A percentile compares a stretch with the other conserved stretches of the same genome.
Conservation (phyloP, 2,797 vertebrate species). For the Melopsittacus undulatus region DNA sequence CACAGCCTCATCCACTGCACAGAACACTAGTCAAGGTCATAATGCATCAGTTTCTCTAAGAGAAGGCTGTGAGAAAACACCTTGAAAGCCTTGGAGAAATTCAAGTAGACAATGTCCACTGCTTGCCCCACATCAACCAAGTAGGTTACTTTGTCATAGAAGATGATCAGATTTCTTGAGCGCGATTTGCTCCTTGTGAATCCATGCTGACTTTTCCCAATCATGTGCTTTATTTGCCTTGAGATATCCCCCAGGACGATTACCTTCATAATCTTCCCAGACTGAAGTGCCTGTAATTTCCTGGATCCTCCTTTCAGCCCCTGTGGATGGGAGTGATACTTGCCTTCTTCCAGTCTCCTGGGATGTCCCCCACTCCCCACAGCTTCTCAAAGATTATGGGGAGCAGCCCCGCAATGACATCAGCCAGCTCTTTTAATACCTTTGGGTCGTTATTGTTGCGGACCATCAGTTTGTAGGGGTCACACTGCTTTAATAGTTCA, state of each 20-base stretch:
- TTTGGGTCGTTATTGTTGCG: accelerated
- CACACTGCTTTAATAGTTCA: background rate
- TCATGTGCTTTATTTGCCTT: background rate
- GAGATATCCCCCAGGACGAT: background rate
- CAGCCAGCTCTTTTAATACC: background rate
- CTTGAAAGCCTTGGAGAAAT: background rate
- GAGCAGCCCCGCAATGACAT: background rate
- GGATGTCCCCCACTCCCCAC: background rate
- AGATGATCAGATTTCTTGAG: background rate
- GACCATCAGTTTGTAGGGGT: background rate
- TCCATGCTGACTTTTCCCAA: background rate
- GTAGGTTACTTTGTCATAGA: background rate
- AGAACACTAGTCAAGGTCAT: background rate
- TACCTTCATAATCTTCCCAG: background rate
- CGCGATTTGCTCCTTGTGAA: accelerated
- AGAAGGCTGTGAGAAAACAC: background rate
- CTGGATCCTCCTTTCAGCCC: background rate
- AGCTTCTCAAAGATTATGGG: background rate
- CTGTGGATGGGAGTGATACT: background rate
- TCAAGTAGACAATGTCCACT: background rate
- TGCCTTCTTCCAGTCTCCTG: background rate
- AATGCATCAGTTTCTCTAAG: background rate
- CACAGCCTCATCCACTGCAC: background rate
- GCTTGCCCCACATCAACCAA: accelerated
- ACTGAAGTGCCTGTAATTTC: background rate